Evolutionary conservation across 2,113 vertebrate species (phyloP), one percentile per base, ranked within the genome.

Genomic region (Marmota monax): DNA sequence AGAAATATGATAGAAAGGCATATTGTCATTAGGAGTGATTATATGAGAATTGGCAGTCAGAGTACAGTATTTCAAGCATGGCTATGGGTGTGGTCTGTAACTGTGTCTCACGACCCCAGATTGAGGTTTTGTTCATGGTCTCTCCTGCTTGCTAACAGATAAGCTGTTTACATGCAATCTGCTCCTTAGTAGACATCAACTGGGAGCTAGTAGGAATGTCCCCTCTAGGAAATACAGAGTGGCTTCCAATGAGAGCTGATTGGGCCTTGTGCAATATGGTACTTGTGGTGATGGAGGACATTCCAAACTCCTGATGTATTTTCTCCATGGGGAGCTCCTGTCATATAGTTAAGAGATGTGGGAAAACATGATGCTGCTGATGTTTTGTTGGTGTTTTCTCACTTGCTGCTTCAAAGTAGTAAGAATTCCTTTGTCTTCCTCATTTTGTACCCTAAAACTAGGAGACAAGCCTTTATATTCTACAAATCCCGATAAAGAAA

Each of bases 401-500:
- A 29, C 42, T 95, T 85, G 29, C 10, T 56, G 2, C 16, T 53
- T 32, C 11, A 77, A 72, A 95, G 23, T 48, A 63, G 65, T 51
- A 61, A 84, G 34, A 14, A 42, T 10, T 23, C 2, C 39, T 84
- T 56, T 72, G 65, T 77, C n/a, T 94, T 86, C 29, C 12, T 93
- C 25, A 17, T 70, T 22, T 90, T 92, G 45, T 92, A 88, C n/a
- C 22, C 88, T 70, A 78, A 90, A 74, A 34, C 32, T 20, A 94
- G 37, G 14, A 48, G 4, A 70, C 27, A 39, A 80, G 48, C 13
- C 51, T 83, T 63, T n/a, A 69, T 51, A 37, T 32, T 34, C 37
- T 69, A 18, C 29, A 90, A 76, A 29, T 56, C 11, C 29, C 78
- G 4, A 4, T 37, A 37, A 61, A 45, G 22, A 72, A 92, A 92